Percentiles rank a stretch among this genome's conserved stretches.
These are phyloP conservation scores for Phyllostomus hastatus DNA, from an alignment of 2,113 vertebrate species.

Conservation along the genomic window DNA sequence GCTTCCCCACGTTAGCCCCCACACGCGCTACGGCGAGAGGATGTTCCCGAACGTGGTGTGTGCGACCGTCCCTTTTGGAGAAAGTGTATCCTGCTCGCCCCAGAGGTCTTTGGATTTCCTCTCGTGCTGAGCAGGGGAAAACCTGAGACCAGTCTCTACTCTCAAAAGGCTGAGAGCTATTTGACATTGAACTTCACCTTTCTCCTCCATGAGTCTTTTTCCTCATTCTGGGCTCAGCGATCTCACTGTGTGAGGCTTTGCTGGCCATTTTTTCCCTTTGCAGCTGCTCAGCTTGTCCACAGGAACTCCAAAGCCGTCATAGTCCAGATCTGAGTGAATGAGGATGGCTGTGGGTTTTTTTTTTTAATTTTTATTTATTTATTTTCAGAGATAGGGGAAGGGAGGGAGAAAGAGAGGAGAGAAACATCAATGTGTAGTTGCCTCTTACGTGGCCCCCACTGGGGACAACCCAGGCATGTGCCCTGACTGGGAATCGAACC, in stretches of 20 bases:
- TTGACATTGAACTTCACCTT: not conserved
- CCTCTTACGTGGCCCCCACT: too few relatives aligned
- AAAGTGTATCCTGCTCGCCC: not conserved
- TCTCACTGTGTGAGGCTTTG: not conserved
- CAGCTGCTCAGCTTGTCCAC: not conserved
- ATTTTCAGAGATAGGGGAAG: too few relatives aligned
- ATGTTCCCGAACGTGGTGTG: not conserved
- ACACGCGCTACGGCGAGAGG: not conserved
- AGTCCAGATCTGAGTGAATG: not conserved
- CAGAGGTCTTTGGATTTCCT: not conserved
- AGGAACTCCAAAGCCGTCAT: not conserved
- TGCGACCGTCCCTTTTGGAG: not conserved
- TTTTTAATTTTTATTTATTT: too few relatives aligned
- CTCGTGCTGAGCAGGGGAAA: not conserved
- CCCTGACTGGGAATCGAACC: too few relatives aligned
- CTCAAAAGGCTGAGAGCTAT: not conserved
- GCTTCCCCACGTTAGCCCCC: fast-evolving
- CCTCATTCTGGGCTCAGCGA: not conserved
- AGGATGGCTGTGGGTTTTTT: too few relatives aligned
- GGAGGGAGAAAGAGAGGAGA: too few relatives aligned
- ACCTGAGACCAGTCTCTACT: not conserved
- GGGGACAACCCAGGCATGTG: too few relatives aligned
- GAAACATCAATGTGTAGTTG: too few relatives aligned
- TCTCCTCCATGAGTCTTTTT: not conserved
- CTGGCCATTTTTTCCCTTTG: not conserved